Evolutionary conservation across 2,888 invertebrate genomes (phyloP), one percentile per base, ranked within the genome.

Genomic region (Drosophila quasianomalipes): DNA sequence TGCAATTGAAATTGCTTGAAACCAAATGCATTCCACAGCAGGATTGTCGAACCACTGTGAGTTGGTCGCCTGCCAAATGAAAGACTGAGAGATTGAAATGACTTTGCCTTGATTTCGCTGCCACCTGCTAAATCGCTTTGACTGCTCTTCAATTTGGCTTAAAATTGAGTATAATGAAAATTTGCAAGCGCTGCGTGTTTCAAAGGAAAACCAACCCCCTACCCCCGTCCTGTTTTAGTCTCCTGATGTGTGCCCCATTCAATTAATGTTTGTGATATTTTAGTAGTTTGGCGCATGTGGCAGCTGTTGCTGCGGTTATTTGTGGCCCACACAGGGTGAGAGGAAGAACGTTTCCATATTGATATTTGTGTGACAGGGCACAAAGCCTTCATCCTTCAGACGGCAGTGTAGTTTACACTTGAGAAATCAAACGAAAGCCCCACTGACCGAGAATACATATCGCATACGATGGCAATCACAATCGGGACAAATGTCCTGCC

Each of bases 391-490:
- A 58, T 73, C 63, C 61, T 9, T 44, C 28, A 26, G 26, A 12
- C 19, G 35, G 53, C 53, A 66, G 71, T 65, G 55, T 62, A 78
- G 86, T 86, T 85, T 85, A 89, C 85, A 90, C 85, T 84, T 86
- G 85, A 86, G 90, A 85, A 85, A 85, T 85, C 85, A 85, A 85
- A 90, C 76, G 74, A 78, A 89, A 85, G 70, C 74, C 83, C 74
- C 76, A 72, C 77, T 51, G 37, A 71, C 64, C 77, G 47, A 51
- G 65, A 41, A 58, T 12, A 39, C 35, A 52, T 52, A 28, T 65
- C 70, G 67, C 71, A 53, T 61, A 31, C 60, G 63, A 63, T 70
- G 71, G 79, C 80, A 80, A 76, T 80, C 82, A 69, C 30, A 63
- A 67, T 35, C 55, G 67, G 81, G 75, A 83, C 85, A 90, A 85